Percentiles rank a stretch among this genome's conserved stretches.
phyloP scores from a whole-genome alignment of 2,888 invertebrate genomes.

The Caenorhabditis sinica region DNA sequence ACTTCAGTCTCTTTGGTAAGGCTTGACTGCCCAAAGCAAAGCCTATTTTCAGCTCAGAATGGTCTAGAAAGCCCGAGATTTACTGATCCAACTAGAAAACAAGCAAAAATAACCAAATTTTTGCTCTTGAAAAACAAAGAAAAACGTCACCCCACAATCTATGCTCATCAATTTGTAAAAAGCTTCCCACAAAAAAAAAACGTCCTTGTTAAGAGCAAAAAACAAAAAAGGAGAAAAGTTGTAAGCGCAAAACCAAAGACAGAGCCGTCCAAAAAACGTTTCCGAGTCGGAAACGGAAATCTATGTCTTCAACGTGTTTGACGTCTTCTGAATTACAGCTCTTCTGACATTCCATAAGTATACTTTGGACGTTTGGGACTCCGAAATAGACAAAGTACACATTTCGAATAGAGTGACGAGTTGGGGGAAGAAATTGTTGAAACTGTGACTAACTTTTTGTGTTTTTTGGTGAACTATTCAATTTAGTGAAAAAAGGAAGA shows the following conservation, averaged over 20 bases:
- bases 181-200: not conserved
- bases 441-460: constrained; percentile 32
- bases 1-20: too few relatives aligned
- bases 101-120: not conserved
- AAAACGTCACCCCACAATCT: not conserved
- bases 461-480: constrained; percentile 32
- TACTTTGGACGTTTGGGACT: not conserved
- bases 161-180: constrained; percentile 22
- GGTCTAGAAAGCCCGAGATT: too few relatives aligned
- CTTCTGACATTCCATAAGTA: not conserved
- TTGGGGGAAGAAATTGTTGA: not conserved
- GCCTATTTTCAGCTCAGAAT: too few relatives aligned
- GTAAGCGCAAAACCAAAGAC: not conserved
- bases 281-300: constrained; percentile 41
- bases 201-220: constrained; percentile 7
- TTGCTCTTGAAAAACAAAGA: not conserved
- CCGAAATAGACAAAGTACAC: constrained; percentile 15
- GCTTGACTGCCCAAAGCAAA: too few relatives aligned
- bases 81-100: too few relatives aligned
- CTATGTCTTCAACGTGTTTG: not conserved
- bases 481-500: not conserved
- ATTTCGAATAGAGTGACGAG: not conserved
- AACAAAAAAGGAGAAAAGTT: not conserved
- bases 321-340: constrained; percentile 23
- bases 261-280: not conserved